Evolutionary conservation across 2,797 vertebrate genomes (phyloP).

Genomic region (Chromis chromis): DNA sequence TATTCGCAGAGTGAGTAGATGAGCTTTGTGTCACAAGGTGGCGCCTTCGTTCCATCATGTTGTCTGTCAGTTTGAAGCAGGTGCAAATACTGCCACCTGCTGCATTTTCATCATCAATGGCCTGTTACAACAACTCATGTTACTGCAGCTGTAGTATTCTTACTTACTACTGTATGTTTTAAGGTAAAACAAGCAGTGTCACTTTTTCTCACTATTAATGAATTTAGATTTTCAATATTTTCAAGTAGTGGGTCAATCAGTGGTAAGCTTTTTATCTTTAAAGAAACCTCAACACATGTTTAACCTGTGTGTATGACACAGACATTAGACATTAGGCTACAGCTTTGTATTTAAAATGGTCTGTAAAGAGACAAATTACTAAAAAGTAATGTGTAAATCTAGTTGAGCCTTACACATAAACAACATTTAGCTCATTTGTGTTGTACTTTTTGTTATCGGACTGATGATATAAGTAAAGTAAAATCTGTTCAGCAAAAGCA

Average conservation of each 20-base stretch:
- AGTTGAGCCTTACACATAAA: background rate
- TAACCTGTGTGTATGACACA: background rate
- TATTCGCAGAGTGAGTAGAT: constrained; percentile 86
- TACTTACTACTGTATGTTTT: background rate
- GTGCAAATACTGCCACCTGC: constrained; percentile 61
- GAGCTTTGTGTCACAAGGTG: constrained; percentile 58
- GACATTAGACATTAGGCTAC: background rate
- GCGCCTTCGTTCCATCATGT: constrained; percentile 47
- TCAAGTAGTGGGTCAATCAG: background rate
- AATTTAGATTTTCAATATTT: background rate
- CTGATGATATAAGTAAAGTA: background rate
- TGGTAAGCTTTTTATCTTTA: background rate
- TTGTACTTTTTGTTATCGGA: background rate
- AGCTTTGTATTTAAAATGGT: background rate
- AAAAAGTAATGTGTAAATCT: background rate
- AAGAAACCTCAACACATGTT: background rate
- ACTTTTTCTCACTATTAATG: background rate
- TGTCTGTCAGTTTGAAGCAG: constrained; percentile 12
- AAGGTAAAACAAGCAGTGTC: background rate
- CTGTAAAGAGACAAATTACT: background rate
- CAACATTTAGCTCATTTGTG: background rate
- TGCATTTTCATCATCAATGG: constrained; percentile 34
- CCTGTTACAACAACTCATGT: background rate
- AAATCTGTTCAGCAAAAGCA: background rate
- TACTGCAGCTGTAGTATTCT: background rate